phyloP scores from a whole-genome alignment of 2,888 invertebrate species.

The Eurois occulta region DNA sequence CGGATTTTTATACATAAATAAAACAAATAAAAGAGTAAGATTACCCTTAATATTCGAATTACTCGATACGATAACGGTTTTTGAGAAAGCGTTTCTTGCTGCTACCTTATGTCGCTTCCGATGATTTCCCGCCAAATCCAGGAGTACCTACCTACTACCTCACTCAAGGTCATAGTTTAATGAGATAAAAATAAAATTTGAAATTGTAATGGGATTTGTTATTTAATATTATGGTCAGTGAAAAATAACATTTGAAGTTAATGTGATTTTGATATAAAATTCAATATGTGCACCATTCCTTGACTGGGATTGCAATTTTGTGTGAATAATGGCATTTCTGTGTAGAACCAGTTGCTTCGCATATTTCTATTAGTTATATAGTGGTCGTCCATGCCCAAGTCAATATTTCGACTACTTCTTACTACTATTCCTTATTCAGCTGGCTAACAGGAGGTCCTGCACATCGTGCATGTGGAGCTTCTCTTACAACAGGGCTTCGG shows the following conservation, averaged over 20 bases:
- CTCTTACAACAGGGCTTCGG: slow-evolving; percentile 75
- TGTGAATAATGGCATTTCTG: slow-evolving; percentile 14
- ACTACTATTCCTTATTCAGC: neutral
- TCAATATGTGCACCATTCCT: slow-evolving; percentile 5
- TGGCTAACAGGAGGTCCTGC: slow-evolving; percentile 9
- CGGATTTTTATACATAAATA: too few species aligned
- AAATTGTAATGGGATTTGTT: neutral
- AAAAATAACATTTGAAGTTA: slow-evolving; percentile 1
- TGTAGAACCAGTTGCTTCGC: slow-evolving; percentile 30
- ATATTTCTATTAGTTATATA: slow-evolving; percentile 27
- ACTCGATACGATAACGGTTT: neutral
- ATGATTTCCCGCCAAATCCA: neutral
- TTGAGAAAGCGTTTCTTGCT: neutral
- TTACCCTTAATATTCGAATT: too few species aligned
- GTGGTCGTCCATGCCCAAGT: neutral
- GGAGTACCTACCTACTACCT: neutral
- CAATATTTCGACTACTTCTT: neutral
- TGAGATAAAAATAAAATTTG: neutral
- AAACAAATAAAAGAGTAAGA: too few species aligned
- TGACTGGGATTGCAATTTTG: slow-evolving; percentile 4
- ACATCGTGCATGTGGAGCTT: neutral
- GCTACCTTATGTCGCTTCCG: neutral
- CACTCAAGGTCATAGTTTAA: neutral
- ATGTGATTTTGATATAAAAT: slow-evolving; percentile 24
- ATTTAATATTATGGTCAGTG: slow-evolving; percentile 5